Percentiles rank a stretch among this genome's conserved stretches.
Conservation (phyloP, 2,113 vertebrate genomes). For the Cranoglanis bouderius region DNA sequence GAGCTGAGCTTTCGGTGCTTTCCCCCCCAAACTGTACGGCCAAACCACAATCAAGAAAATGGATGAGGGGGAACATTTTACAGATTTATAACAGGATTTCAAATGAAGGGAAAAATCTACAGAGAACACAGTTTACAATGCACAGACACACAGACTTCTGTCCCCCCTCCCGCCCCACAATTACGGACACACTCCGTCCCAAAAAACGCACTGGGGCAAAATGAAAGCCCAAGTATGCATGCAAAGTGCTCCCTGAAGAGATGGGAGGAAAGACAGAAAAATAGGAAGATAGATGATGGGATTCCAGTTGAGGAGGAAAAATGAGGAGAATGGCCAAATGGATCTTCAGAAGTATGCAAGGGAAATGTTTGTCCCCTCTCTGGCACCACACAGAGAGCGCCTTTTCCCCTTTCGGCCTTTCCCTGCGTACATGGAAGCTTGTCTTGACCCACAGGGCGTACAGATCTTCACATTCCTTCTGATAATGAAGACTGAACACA, state of each 20-base stretch:
- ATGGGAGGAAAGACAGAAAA: constrained; percentile 18
- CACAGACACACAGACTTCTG: neutral
- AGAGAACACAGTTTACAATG: constrained; percentile 23
- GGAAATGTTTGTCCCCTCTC: constrained; percentile 34
- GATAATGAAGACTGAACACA: neutral
- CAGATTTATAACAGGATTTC: constrained; percentile 11
- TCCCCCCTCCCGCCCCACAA: neutral
- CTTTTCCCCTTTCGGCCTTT: constrained; percentile 8
- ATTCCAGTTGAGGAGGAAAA: constrained; percentile 47
- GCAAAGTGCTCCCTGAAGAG: constrained; percentile 49
- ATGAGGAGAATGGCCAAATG: constrained; percentile 30
- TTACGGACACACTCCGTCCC: constrained; percentile 11
- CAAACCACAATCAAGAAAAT: constrained; percentile 38
- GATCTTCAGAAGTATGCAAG: constrained; percentile 38
- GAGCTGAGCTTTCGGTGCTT: constrained; percentile 29
- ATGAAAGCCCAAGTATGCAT: constrained; percentile 50
- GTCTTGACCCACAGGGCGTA: neutral
- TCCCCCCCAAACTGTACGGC: constrained; percentile 8
- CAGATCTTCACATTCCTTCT: neutral
- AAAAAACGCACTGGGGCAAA: constrained; percentile 19
- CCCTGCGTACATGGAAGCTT: constrained; percentile 48
- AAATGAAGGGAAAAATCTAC: constrained; percentile 13
- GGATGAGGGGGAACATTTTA: constrained; percentile 14
- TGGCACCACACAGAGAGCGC: constrained; percentile 7
- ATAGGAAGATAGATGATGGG: constrained; percentile 21